Percentiles rank a stretch among this genome's conserved stretches.
phyloP scores from a whole-genome alignment of 2,888 invertebrate genomes.

The Branchipolynoe longqiensis region DNA sequence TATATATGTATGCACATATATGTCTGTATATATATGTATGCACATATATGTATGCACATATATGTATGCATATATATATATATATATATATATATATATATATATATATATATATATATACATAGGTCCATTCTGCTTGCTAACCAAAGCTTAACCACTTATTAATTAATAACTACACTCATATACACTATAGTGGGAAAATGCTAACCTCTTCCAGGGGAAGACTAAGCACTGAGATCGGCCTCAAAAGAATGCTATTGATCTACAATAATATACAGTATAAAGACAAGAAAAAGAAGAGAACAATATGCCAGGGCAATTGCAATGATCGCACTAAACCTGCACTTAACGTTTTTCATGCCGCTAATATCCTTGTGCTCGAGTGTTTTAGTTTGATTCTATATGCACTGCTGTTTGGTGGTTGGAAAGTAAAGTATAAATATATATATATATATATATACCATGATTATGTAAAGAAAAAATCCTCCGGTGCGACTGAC shows the following conservation, averaged over 20 bases:
- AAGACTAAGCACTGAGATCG: slow-evolving; percentile 26
- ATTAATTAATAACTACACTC: slow-evolving; percentile 46
- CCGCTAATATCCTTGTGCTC: slow-evolving; percentile 10
- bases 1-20: too few relatives aligned
- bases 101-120: too few relatives aligned
- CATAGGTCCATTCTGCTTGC: slow-evolving; percentile 41
- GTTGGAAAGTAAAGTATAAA: slow-evolving; percentile 16
- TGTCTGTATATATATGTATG: too few relatives aligned
- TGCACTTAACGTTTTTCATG: slow-evolving; percentile 17
- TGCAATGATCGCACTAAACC: neutral
- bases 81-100: too few relatives aligned
- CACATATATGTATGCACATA: too few relatives aligned
- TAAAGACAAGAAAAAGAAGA: too few relatives aligned
- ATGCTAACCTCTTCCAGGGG: slow-evolving; percentile 58
- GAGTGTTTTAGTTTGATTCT: slow-evolving; percentile 3
- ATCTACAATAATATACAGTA: too few relatives aligned
- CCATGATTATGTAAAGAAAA: too few relatives aligned
- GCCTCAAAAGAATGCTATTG: neutral
- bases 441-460: too few relatives aligned
- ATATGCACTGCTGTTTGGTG: neutral
- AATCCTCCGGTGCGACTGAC: too few relatives aligned
- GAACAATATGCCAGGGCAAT: too few relatives aligned
- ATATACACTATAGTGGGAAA: slow-evolving; percentile 13
- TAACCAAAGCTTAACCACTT: slow-evolving; percentile 40
- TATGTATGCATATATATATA: too few relatives aligned